These are phyloP conservation scores for Brachypterus glaber DNA, from an alignment of 2,888 invertebrate species.

Conservation along the genomic window DNA sequence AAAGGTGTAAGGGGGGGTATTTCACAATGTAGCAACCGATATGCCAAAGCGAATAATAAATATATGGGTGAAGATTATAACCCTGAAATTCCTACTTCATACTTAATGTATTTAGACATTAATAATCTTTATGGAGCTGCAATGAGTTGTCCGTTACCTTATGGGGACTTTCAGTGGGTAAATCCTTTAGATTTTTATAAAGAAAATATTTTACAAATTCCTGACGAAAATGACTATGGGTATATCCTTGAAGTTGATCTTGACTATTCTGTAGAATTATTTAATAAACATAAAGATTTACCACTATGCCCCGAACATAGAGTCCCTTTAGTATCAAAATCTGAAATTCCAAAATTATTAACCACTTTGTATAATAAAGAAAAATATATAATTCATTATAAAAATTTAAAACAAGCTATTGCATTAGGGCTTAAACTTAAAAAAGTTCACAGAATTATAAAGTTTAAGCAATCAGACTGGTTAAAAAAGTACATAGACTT, in stretches of 20 bases:
- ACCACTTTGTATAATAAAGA: too few species aligned
- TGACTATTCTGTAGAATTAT: conserved; percentile 33
- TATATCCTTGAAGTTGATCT: conserved; percentile 38
- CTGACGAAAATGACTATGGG: conserved; percentile 13
- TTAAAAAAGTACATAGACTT: too few species aligned
- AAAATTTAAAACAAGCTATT: too few species aligned
- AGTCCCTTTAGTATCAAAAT: too few species aligned
- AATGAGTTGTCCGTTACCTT: conserved; percentile 26
- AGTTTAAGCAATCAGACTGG: too few species aligned
- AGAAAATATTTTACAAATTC: conserved; percentile 10
- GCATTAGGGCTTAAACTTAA: too few species aligned
- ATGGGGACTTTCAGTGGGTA: conserved; percentile 25
- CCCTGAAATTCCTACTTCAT: conserved; percentile 17
- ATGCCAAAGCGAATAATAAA: conserved; percentile 32
- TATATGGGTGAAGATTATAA: conserved; percentile 28
- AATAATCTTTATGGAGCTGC: conserved; percentile 27
- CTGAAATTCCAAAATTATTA: too few species aligned
- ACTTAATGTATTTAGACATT: conserved; percentile 29
- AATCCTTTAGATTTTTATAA: too few species aligned
- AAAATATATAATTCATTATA: too few species aligned
- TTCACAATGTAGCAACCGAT: conserved; percentile 24
- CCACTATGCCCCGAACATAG: conserved; percentile 23
- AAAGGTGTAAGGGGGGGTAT: conserved; percentile 30
- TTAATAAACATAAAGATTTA: conserved; percentile 28
- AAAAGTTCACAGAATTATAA: too few species aligned